Evolutionary conservation across 1,140 invertebrate species (phyloP).

Genomic region (Temnothorax curvispinosus): DNA sequence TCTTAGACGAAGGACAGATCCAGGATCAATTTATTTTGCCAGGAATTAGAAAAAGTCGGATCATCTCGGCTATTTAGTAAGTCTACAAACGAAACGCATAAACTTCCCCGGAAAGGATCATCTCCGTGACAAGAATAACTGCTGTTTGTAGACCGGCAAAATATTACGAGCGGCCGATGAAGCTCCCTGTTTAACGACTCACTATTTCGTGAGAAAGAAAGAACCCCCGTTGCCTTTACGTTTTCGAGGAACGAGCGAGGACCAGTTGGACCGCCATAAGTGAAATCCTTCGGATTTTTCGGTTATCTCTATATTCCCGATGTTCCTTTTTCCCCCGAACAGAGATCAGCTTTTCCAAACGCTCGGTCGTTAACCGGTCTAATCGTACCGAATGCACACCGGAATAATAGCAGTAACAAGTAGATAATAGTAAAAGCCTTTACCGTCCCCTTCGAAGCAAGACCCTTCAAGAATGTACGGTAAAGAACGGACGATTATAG

Average conservation of each 20-base stretch:
- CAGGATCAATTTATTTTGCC: background rate
- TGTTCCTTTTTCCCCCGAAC: slow-evolving; percentile 16
- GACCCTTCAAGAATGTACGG: background rate
- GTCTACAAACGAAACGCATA: background rate
- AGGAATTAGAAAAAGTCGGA: slow-evolving; percentile 44
- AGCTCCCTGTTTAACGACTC: slow-evolving; percentile 39
- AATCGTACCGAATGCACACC: background rate
- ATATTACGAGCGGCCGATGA: slow-evolving; percentile 11
- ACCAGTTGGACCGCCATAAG: slow-evolving; percentile 13
- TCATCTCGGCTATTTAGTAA: slow-evolving; percentile 42
- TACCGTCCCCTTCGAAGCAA: background rate
- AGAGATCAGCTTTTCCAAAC: slow-evolving; percentile 50
- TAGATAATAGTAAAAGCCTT: slow-evolving; percentile 23
- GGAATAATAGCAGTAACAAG: background rate
- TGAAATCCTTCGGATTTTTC: slow-evolving; percentile 52
- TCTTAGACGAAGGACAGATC: background rate
- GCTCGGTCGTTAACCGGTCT: slow-evolving; percentile 31
- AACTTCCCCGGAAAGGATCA: slow-evolving; percentile 38
- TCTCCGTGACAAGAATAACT: slow-evolving; percentile 25
- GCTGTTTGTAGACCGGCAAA: slow-evolving; percentile 28
- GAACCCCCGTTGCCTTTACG: background rate
- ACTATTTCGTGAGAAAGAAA: slow-evolving; percentile 4
- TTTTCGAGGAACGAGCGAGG: background rate
- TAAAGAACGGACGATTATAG: background rate
- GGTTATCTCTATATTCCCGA: slow-evolving; percentile 21